Conservation (phyloP, 2,113 vertebrate genomes). For the Seriola rivoliana region DNA sequence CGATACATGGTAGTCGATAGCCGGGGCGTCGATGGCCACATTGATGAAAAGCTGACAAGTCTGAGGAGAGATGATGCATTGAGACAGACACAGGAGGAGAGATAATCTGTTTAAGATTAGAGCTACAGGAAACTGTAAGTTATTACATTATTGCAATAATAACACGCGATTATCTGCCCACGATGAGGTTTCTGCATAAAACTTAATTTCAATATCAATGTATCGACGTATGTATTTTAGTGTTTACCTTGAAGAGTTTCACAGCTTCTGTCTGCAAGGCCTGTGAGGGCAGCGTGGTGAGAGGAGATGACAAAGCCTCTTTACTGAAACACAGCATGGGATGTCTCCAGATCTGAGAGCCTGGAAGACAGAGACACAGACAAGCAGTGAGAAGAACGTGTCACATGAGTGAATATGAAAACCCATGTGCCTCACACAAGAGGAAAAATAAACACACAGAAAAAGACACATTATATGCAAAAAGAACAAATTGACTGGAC, state of each 20-base stretch:
- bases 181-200: neutral
- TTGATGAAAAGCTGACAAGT: constrained; percentile 99
- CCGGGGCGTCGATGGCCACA: constrained; percentile 94
- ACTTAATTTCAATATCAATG: neutral
- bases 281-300: constrained; percentile 96
- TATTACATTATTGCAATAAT: neutral
- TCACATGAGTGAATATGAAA: neutral
- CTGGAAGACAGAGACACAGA: constrained; percentile 74
- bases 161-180: neutral
- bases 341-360: constrained; percentile 94
- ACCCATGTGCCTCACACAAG: neutral
- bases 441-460: neutral
- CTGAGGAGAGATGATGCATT: constrained; percentile 76
- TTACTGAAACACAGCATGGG: constrained; percentile 95
- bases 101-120: neutral
- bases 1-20: constrained; percentile 98
- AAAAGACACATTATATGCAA: neutral
- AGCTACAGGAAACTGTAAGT: neutral
- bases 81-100: neutral
- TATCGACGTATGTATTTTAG: neutral
- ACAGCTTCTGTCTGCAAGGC: constrained; percentile 97
- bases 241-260: constrained; percentile 95
- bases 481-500: neutral
- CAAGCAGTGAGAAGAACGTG: neutral
- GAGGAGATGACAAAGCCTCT: constrained; percentile 92